Conservation (phyloP, 1,140 invertebrate species). For the Schlechtendalia chinensis region DNA sequence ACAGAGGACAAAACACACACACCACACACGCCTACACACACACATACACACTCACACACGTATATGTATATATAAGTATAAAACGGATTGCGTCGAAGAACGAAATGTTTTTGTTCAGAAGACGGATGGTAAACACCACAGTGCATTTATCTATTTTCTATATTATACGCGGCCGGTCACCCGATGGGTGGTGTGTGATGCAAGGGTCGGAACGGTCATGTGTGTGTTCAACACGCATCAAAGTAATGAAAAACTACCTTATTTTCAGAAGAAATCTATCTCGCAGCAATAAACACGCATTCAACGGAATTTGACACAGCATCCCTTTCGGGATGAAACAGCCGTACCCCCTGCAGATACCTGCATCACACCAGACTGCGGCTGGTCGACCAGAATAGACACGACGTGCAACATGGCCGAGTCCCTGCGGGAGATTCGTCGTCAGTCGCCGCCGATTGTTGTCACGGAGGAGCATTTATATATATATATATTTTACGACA, state of each 20-base stretch:
- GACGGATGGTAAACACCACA: background rate
- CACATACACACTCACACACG: background rate
- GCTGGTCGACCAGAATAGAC: slow-evolving; percentile 33
- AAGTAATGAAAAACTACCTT: slow-evolving; percentile 7
- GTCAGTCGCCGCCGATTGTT: background rate
- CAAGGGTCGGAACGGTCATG: background rate
- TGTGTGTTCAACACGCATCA: background rate
- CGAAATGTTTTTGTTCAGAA: background rate
- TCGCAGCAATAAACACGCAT: background rate
- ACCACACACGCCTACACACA: no score
- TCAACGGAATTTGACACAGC: slow-evolving; percentile 1
- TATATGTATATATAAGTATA: no score
- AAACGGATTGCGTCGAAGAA: background rate
- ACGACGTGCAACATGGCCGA: no score
- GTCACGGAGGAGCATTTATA: background rate
- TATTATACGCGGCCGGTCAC: background rate
- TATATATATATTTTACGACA: no score
- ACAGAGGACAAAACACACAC: background rate
- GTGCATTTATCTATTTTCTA: slow-evolving; percentile 9
- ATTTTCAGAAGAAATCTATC: slow-evolving; percentile 6
- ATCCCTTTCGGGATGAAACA: slow-evolving; percentile 8
- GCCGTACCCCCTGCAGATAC: slow-evolving; percentile 9
- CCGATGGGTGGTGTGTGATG: slow-evolving; percentile 8
- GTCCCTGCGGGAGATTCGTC: slow-evolving; percentile 40
- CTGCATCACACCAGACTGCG: background rate